These are phyloP conservation scores for Hipparchia semele DNA, from an alignment of 2,888 invertebrate species.

Conservation along the genomic window DNA sequence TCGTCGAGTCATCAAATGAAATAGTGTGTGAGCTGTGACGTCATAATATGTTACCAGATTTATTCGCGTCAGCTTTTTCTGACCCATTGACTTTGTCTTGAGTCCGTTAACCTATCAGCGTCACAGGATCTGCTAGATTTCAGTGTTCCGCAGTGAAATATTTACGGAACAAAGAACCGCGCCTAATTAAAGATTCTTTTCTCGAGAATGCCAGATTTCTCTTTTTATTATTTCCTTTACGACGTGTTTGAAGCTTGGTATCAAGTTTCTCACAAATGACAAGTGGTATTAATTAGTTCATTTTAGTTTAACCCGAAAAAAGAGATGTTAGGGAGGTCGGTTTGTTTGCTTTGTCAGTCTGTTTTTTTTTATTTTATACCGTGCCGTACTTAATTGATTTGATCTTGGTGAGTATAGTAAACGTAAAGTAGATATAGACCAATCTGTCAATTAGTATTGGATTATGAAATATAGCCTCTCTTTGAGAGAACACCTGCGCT, in stretches of 20 bases:
- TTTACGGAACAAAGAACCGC: not conserved
- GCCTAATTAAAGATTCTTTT: not conserved
- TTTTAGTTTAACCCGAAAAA: not conserved
- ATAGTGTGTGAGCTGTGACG: conserved; percentile 8
- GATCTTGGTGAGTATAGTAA: too few species aligned
- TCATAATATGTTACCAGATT: conserved; percentile 28
- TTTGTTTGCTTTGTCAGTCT: too few species aligned
- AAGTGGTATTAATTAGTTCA: not conserved
- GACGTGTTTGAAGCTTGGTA: not conserved
- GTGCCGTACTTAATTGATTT: too few species aligned
- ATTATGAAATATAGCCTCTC: too few species aligned
- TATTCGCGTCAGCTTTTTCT: conserved; percentile 60
- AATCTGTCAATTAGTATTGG: too few species aligned
- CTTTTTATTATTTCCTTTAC: not conserved
- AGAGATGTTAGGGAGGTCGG: not conserved
- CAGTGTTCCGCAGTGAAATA: conserved; percentile 3
- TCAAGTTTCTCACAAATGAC: not conserved
- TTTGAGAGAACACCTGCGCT: too few species aligned
- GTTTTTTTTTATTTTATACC: too few species aligned
- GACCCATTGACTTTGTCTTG: conserved; percentile 56
- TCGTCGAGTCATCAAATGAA: conserved; percentile 9
- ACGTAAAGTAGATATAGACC: too few species aligned
- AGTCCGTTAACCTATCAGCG: conserved; percentile 53
- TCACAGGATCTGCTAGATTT: conserved; percentile 14
- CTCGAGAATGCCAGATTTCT: not conserved